These are phyloP conservation scores for Ypsolopha sequella DNA, from an alignment of 2,888 invertebrate genomes.

Conservation along the genomic window DNA sequence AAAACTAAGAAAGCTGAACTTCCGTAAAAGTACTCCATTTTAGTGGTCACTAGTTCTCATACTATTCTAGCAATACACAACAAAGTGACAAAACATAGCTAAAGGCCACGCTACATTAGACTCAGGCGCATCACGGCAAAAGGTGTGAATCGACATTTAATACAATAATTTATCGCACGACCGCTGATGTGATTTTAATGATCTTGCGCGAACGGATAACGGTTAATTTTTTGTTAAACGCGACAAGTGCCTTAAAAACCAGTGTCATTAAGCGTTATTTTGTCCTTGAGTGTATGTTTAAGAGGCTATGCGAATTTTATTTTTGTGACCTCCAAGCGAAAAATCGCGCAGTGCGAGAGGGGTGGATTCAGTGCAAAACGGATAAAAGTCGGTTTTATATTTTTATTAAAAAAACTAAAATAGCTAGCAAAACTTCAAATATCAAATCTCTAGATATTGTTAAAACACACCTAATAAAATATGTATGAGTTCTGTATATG, in stretches of 20 bases:
- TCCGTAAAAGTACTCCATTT: background rate
- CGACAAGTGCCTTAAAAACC: background rate
- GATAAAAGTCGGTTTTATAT: too few species aligned
- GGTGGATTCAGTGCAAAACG: too few species aligned
- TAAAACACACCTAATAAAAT: too few species aligned
- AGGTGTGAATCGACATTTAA: slow-evolving; percentile 66
- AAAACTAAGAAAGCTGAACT: background rate
- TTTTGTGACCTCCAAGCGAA: too few species aligned
- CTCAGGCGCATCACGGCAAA: slow-evolving; percentile 30
- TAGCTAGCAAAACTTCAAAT: too few species aligned
- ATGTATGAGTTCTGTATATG: too few species aligned
- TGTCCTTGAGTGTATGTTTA: background rate
- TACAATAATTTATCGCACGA: slow-evolving; percentile 53
- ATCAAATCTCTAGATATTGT: too few species aligned
- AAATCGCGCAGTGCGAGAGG: too few species aligned
- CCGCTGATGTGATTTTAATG: slow-evolving; percentile 62
- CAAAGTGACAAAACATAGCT: slow-evolving; percentile 15
- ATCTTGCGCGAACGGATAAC: slow-evolving; percentile 9
- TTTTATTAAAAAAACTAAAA: too few species aligned
- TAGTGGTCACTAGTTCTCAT: background rate
- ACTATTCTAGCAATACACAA: background rate
- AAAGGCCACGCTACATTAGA: slow-evolving; percentile 35
- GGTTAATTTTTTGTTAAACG: background rate
- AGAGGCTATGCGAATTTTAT: too few species aligned
- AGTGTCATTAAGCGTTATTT: background rate